A percentile compares a stretch with the other conserved stretches of the same genome.
Evolutionary conservation across 2,797 vertebrate species (phyloP).

Genomic region (Sebastes itinus): DNA sequence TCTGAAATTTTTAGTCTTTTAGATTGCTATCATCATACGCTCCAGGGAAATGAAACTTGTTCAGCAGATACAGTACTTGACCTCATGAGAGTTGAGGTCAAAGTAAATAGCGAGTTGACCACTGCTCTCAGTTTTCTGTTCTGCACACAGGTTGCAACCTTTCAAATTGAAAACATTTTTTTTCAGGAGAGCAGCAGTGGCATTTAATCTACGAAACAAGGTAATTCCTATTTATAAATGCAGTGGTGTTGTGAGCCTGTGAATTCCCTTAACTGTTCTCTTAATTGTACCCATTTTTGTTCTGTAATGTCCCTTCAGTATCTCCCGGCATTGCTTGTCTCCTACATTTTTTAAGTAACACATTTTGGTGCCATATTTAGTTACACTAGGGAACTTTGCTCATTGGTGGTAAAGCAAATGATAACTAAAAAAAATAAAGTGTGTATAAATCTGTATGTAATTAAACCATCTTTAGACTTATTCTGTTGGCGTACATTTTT

Average conservation of each 20-base stretch:
- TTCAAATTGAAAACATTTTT: background rate
- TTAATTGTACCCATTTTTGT: background rate
- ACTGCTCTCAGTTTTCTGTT: background rate
- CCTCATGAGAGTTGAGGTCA: conserved; percentile 5
- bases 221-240: background rate
- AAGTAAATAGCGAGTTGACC: background rate
- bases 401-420: background rate
- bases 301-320: background rate
- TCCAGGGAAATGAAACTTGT: conserved; percentile 11
- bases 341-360: background rate
- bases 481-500: background rate
- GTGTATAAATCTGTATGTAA: background rate
- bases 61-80: conserved; percentile 4
- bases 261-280: background rate
- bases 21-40: conserved; percentile 5
- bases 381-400: background rate
- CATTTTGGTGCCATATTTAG: background rate
- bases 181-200: background rate
- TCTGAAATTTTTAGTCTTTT: background rate
- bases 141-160: background rate
- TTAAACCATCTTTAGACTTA: background rate
- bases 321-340: background rate
- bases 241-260: background rate
- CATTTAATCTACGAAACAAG: background rate
- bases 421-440: background rate